These are phyloP conservation scores for Acholoe squamosa DNA, from an alignment of 2,888 invertebrate species.

Conservation along the genomic window DNA sequence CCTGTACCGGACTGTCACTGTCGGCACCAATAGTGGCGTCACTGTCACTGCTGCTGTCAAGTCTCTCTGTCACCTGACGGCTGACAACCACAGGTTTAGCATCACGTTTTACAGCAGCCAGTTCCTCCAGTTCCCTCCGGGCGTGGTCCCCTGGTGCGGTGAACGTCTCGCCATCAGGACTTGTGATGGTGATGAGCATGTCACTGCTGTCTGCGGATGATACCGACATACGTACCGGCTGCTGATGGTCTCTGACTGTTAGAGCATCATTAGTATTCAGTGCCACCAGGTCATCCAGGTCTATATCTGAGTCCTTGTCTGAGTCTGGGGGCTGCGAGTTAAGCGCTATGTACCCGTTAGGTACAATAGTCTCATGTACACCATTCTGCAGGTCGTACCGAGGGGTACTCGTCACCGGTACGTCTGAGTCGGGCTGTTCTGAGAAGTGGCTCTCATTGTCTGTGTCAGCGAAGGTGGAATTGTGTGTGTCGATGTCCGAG, in stretches of 20 bases:
- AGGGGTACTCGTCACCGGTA: constrained; percentile 3
- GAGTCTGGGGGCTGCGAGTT: neutral
- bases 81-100: neutral
- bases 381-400: neutral
- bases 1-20: constrained; percentile 14
- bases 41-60: constrained; percentile 41
- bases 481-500: neutral
- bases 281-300: constrained; percentile 42
- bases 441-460: constrained; percentile 4
- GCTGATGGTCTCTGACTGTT: neutral
- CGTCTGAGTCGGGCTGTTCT: constrained; percentile 21
- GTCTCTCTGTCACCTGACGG: neutral
- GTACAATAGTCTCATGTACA: neutral
- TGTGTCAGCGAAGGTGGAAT: constrained; percentile 35
- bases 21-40: constrained; percentile 46
- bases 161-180: constrained; percentile 29
- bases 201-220: neutral
- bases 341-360: too few species aligned
- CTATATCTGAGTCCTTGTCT: neutral
- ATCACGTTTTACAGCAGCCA: neutral
- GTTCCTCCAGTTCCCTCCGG: neutral
- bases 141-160: neutral
- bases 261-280: neutral
- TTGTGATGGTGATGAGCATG: constrained; percentile 2
- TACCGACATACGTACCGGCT: neutral